These are phyloP conservation scores for Epizoanthus scotinus DNA, from an alignment of 92 coral and sea anemone genomes.

Conservation along the genomic window DNA sequence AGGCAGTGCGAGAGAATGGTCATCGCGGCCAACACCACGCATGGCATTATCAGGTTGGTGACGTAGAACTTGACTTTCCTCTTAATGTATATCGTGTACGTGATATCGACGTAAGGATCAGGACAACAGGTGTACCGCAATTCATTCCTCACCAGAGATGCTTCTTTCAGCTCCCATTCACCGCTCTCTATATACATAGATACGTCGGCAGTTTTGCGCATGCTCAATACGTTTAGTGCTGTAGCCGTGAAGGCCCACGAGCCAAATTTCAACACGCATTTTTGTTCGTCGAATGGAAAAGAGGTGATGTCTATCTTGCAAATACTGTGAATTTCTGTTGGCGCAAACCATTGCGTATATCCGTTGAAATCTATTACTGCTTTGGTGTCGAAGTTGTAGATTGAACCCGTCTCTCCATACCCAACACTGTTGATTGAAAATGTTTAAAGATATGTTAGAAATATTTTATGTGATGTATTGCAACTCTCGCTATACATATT, in stretches of 20 bases:
- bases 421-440: constrained; percentile 63
- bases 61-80: constrained; percentile 86
- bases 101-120: constrained; percentile 86
- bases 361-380: constrained; percentile 72
- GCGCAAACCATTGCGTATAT: constrained; percentile 73
- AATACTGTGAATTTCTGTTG: constrained; percentile 88
- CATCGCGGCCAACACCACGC: constrained; percentile 72
- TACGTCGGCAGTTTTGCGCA: constrained; percentile 63
- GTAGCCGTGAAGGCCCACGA: constrained; percentile 95
- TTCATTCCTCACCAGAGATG: constrained; percentile 71
- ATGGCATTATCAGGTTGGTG: constrained; percentile 84
- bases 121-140: constrained; percentile 84
- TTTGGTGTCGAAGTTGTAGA: constrained; percentile 84
- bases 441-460: not conserved
- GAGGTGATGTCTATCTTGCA: constrained; percentile 86
- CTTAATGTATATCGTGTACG: constrained; percentile 73
- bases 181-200: constrained; percentile 81
- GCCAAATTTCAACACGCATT: constrained; percentile 81
- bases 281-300: constrained; percentile 93
- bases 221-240: constrained; percentile 61
- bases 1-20: constrained; percentile 78
- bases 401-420: constrained; percentile 87
- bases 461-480: not conserved
- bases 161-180: constrained; percentile 82
- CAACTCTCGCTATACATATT: not conserved